Base-by-base conservation (phyloP, 2,113 vertebrate genomes). In the Echinops telfairi region DNA sequence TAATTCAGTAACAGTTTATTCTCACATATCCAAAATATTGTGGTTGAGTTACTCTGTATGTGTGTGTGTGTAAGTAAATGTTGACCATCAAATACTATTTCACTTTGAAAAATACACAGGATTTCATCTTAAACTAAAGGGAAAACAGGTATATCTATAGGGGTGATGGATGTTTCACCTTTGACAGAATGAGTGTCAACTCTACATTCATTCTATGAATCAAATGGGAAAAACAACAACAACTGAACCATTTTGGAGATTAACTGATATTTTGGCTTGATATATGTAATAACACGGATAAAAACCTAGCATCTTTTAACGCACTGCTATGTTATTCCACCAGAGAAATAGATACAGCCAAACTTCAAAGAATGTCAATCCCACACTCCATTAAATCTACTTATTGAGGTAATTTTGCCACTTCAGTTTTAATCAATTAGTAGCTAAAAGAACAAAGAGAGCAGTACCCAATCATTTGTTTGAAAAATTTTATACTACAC, bases 241-340 rank as follows among this genome's bases (percentile, higher is more conserved):
- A 77, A 40, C 40, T 40, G 2, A 93, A 64, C 20, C 2, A 2
- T 89, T 83, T 10, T 71, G 38, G 25, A 17, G 92, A 85, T 89
- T 94, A 75, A 90, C n/a, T 22, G 22, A 58, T 86, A 33, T 93
- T 93, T 79, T 91, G 27, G 7, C 38, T 82, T 57, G 27, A 78
- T 64, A 29, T 23, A 68, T 62, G 14, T 10, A 40, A 36, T 43
- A 14, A 76, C 43, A 66, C 25, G 58, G 16, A 29, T 3, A 31
- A 3, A 86, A 77, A 4, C 38, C 0, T 64, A 76, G 17, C 0
- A 25, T 76, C 14, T 14, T 76, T 88, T 76, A 84, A 77, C 29
- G 85, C 3, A 84, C n/a, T 62, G 31, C 11, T 58, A 70, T 43
- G 1, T 86, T 83, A 25, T 82, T 91, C 31, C 33, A 19, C 17